Evolutionary conservation across 2,888 invertebrate genomes (phyloP).

Genomic region (Drosophila anomalipes): DNA sequence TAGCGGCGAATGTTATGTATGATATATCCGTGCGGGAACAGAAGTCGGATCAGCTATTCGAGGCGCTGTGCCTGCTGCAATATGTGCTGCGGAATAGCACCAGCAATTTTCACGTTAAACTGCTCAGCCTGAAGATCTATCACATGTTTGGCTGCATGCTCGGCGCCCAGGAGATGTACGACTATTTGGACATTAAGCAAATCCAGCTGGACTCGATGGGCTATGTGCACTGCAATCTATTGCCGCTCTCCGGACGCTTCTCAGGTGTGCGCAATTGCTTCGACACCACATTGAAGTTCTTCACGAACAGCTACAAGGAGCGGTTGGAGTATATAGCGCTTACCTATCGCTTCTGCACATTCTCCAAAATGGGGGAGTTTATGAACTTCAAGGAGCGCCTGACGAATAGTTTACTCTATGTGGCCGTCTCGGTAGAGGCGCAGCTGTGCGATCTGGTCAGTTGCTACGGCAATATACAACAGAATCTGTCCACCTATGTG

Average conservation of each 20-base stretch:
- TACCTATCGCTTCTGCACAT: constrained; percentile 97
- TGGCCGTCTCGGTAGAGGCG: constrained; percentile 88
- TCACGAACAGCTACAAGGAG: constrained; percentile 94
- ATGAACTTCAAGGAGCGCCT: constrained; percentile 93
- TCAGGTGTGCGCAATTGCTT: constrained; percentile 89
- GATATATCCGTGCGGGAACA: constrained; percentile 87
- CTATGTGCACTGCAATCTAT: constrained; percentile 91
- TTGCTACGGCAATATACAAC: constrained; percentile 83
- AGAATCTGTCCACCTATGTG: constrained; percentile 86
- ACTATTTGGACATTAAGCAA: constrained; percentile 95
- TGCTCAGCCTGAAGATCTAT: constrained; percentile 93
- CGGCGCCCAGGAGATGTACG: constrained; percentile 91
- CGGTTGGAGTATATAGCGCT: constrained; percentile 96
- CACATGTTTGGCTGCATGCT: constrained; percentile 90
- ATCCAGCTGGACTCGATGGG: constrained; percentile 97
- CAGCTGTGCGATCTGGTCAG: constrained; percentile 89
- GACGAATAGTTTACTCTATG: constrained; percentile 92
- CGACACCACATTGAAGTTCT: constrained; percentile 93
- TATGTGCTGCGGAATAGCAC: constrained; percentile 91
- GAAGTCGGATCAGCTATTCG: constrained; percentile 87
- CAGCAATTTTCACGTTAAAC: constrained; percentile 95
- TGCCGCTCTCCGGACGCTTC: constrained; percentile 90
- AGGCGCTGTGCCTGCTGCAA: constrained; percentile 90
- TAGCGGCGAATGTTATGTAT: constrained; percentile 87
- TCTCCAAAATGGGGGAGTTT: constrained; percentile 96